phyloP scores from a whole-genome alignment of 2,888 invertebrate species.

The Conomelus anceps region DNA sequence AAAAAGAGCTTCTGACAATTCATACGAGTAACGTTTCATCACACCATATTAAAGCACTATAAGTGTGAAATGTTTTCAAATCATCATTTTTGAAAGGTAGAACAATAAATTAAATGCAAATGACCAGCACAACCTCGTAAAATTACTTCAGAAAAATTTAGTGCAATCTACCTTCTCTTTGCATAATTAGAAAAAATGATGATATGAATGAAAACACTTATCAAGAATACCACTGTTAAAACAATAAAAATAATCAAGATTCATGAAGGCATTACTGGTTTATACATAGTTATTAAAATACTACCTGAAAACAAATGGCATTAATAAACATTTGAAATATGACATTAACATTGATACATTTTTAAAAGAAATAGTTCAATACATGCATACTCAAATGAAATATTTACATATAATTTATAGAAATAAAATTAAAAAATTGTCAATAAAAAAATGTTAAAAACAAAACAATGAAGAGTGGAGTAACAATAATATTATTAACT shows the following conservation, averaged over 20 bases:
- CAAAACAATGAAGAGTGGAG: too few species aligned
- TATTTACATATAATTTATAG: not conserved
- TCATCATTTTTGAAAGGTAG: too few species aligned
- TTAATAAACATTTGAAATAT: not conserved
- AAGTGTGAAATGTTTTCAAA: too few species aligned
- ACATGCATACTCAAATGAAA: not conserved
- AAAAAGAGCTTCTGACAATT: too few species aligned
- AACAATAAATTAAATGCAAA: too few species aligned
- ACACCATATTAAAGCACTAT: too few species aligned
- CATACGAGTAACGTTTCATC: too few species aligned
- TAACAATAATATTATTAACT: too few species aligned
- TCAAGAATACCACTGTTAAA: not conserved
- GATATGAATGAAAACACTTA: not conserved
- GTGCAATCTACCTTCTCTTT: not conserved
- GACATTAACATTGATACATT: too few species aligned
- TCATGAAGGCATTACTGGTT: not conserved
- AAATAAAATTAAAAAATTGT: too few species aligned
- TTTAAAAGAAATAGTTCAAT: not conserved
- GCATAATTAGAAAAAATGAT: not conserved
- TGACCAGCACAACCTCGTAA: too few species aligned
- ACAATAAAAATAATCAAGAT: not conserved
- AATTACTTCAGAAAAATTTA: not conserved
- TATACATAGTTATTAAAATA: not conserved
- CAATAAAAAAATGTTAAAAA: too few species aligned
- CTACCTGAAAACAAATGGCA: not conserved